phyloP scores from a whole-genome alignment of 2,797 vertebrate species.

The Margarornis squamiger region DNA sequence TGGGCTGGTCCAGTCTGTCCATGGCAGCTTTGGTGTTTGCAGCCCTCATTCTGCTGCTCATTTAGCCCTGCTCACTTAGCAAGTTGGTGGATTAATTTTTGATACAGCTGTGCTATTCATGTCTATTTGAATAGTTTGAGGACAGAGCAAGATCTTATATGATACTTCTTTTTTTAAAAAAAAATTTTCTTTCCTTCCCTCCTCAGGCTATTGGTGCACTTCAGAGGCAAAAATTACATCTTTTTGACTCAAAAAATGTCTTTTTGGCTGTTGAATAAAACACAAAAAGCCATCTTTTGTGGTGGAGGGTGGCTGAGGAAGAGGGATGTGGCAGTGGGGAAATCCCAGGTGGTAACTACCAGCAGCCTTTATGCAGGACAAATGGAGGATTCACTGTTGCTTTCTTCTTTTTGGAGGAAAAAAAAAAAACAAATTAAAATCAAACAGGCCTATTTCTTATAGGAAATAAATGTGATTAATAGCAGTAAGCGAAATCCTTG shows the following conservation, averaged over 20 bases:
- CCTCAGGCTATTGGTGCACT: background rate
- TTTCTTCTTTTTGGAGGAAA: background rate
- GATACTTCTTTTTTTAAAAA: rapidly evolving
- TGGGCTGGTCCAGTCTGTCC: background rate
- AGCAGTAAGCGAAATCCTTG: background rate
- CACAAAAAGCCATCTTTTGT: background rate
- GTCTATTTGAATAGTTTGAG: background rate
- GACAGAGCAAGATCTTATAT: background rate
- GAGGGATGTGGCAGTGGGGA: background rate
- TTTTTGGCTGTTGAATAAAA: background rate
- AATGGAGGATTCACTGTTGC: background rate
- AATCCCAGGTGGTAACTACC: background rate
- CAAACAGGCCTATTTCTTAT: background rate
- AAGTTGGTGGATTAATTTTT: background rate
- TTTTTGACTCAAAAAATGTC: background rate
- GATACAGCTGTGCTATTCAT: background rate
- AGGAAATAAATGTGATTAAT: background rate
- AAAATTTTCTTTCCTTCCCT: rapidly evolving
- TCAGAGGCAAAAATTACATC: background rate
- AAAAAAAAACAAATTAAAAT: background rate
- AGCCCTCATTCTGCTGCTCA: background rate
- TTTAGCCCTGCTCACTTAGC: background rate
- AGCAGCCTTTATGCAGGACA: background rate
- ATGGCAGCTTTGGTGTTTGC: background rate
- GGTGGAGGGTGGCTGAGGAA: background rate